A percentile compares a stretch with the other conserved stretches of the same genome.
Conservation (phyloP, 2,888 invertebrate species). For the Andrena hattorfiana region DNA sequence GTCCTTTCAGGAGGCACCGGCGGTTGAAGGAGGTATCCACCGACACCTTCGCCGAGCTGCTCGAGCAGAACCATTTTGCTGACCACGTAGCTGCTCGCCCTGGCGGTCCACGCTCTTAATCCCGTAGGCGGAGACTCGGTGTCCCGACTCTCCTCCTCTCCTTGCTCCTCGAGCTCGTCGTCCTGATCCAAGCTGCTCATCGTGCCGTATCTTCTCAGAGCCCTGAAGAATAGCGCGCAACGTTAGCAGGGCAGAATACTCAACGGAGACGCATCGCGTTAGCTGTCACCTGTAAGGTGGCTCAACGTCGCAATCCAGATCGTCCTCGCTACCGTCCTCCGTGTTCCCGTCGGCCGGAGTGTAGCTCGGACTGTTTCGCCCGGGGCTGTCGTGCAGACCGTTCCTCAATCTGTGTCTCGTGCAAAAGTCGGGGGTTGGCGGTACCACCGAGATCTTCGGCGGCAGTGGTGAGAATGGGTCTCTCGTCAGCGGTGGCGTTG, state of each 20-base stretch:
- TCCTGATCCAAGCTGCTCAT: conserved; percentile 85
- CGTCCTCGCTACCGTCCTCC: conserved; percentile 84
- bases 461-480: conserved; percentile 86
- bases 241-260: background rate
- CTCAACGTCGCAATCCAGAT: conserved; percentile 84
- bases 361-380: conserved; percentile 80
- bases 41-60: conserved; percentile 87
- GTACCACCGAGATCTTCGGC: conserved; percentile 91
- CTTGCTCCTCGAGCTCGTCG: conserved; percentile 81
- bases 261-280: background rate
- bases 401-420: conserved; percentile 78
- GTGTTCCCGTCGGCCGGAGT: conserved; percentile 82
- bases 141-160: conserved; percentile 80
- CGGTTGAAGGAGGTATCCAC: conserved; percentile 81
- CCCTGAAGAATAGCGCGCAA: conserved; percentile 68
- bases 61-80: conserved; percentile 92
- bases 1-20: conserved; percentile 83
- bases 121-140: conserved; percentile 85
- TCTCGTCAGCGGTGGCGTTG: conserved; percentile 79
- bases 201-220: conserved; percentile 84
- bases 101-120: conserved; percentile 91
- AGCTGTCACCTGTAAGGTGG: conserved; percentile 83
- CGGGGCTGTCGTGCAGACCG: conserved; percentile 80
- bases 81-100: conserved; percentile 92
- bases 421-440: conserved; percentile 89